Percentiles rank a stretch among this genome's conserved stretches.
Conservation (phyloP, 2,113 vertebrate species). For the Taxidea taxus region DNA sequence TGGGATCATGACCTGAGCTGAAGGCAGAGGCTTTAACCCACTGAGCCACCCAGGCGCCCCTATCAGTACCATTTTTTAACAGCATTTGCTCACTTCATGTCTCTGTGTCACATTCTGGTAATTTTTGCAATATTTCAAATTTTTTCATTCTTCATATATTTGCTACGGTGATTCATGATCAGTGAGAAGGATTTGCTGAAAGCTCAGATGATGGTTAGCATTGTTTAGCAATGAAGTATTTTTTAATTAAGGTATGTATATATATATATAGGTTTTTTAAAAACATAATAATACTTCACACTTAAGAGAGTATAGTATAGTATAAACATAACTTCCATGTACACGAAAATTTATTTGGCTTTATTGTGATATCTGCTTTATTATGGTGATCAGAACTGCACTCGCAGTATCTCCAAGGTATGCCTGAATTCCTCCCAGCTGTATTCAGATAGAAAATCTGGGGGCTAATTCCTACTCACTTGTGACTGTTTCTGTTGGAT, state of each 20-base stretch:
- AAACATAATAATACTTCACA: background rate
- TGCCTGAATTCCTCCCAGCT: background rate
- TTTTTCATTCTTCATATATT: background rate
- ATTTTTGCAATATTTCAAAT: background rate
- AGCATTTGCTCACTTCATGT: background rate
- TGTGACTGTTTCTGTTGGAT: slow-evolving; percentile 99
- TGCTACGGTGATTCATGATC: background rate
- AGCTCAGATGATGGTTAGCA: background rate
- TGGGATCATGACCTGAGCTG: no score
- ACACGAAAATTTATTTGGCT: background rate
- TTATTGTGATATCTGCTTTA: background rate
- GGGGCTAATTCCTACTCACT: slow-evolving; percentile 75
- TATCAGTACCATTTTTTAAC: background rate
- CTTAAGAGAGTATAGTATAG: background rate
- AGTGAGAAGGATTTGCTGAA: background rate
- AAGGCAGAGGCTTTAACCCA: no score
- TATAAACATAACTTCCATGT: background rate
- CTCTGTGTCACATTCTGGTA: background rate
- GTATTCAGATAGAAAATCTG: background rate
- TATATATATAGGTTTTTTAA: background rate
- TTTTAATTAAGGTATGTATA: background rate
- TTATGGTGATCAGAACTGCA: background rate
- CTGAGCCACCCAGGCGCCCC: no score
- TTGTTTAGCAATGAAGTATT: background rate
- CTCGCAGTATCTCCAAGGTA: background rate